Conservation (phyloP, 1,140 invertebrate species). For the Drosophila teissieri region DNA sequence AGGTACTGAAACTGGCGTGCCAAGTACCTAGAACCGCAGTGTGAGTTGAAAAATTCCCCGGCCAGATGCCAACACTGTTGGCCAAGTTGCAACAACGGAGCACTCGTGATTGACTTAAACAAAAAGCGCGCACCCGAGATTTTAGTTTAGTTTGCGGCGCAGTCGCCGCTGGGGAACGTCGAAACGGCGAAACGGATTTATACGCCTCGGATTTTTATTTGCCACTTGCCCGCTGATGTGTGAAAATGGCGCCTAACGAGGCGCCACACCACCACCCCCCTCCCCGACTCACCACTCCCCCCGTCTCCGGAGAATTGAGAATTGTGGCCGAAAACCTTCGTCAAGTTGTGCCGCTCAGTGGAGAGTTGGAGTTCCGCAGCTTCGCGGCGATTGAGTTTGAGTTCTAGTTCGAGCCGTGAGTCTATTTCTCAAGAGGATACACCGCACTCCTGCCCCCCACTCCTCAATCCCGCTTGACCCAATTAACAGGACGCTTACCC, state of each 20-base stretch:
- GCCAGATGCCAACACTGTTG: conserved; percentile 11
- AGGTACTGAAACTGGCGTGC: too few species aligned
- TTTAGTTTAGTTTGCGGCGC: conserved; percentile 82
- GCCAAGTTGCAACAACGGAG: conserved; percentile 62
- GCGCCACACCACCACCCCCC: too few species aligned
- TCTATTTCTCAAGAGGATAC: conserved; percentile 72
- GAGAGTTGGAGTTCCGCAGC: conserved; percentile 22
- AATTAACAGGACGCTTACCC: conserved; percentile 60
- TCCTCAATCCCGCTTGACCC: conserved; percentile 61
- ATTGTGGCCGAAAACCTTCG: conserved; percentile 66
- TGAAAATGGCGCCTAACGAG: conserved; percentile 76
- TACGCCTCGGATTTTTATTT: conserved; percentile 71
- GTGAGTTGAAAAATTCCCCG: background rate
- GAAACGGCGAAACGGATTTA: conserved; percentile 13
- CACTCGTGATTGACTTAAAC: conserved; percentile 83
- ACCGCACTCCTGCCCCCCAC: conserved; percentile 2
- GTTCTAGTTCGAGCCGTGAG: conserved; percentile 37
- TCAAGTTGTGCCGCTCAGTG: conserved; percentile 47
- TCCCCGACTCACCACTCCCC: too few species aligned
- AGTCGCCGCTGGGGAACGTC: conserved; percentile 76
- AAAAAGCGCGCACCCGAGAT: conserved; percentile 76
- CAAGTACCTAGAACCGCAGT: background rate
- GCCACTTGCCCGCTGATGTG: conserved; percentile 77
- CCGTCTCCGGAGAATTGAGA: conserved; percentile 23
- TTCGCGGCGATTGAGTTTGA: conserved; percentile 7